Conservation (phyloP, 2,797 vertebrate genomes). For the Muscicapa comitata region DNA sequence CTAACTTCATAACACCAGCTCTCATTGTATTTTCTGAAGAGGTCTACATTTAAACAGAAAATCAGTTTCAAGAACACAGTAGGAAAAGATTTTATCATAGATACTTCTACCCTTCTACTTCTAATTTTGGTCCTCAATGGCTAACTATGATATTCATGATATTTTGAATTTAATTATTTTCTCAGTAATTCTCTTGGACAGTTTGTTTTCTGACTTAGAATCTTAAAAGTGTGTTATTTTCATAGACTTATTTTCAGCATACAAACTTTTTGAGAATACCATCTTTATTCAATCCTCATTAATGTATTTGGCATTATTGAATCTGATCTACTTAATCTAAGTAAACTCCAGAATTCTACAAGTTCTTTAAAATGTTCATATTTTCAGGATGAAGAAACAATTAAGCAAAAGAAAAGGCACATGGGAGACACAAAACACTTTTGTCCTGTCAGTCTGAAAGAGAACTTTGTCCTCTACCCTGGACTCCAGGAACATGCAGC, state of each 20-base stretch:
- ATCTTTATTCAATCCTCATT: background rate
- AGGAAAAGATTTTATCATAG: background rate
- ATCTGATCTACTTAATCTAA: background rate
- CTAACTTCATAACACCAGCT: background rate
- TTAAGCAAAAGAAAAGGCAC: conserved; percentile 72
- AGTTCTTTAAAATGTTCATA: background rate
- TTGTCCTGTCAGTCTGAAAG: conserved; percentile 90
- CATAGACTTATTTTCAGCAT: background rate
- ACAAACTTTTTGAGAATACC: background rate
- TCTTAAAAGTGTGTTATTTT: background rate
- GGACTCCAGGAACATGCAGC: conserved; percentile 77
- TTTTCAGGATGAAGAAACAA: conserved; percentile 75
- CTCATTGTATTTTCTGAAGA: background rate
- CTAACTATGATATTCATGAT: background rate
- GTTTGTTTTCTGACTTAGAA: background rate
- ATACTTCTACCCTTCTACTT: background rate
- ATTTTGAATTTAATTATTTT: background rate
- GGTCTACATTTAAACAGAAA: background rate
- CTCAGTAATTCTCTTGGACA: background rate
- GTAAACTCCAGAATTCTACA: background rate
- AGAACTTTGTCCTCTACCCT: conserved; percentile 80
- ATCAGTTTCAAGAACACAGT: background rate
- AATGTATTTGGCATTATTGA: background rate
- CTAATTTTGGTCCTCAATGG: background rate
- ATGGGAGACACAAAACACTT: conserved; percentile 90